phyloP scores from a whole-genome alignment of 2,797 vertebrate genomes.

The Serranus cabrilla region DNA sequence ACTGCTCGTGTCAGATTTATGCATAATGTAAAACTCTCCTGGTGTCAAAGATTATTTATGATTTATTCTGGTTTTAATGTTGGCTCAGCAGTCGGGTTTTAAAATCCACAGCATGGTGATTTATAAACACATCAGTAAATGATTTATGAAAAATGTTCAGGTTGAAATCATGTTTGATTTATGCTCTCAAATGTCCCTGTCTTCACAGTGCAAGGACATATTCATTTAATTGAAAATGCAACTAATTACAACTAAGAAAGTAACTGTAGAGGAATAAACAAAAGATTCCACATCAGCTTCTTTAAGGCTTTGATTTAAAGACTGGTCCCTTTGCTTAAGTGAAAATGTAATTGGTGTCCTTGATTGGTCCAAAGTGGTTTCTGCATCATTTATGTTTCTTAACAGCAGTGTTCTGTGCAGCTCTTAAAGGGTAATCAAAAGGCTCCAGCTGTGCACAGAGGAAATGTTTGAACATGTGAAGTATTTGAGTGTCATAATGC shows the following conservation, averaged over 20 bases:
- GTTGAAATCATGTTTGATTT: background rate
- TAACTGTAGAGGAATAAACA: background rate
- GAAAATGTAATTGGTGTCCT: background rate
- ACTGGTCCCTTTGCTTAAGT: background rate
- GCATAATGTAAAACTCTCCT: constrained; percentile 20
- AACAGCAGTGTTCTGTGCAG: background rate
- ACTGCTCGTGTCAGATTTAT: constrained; percentile 15
- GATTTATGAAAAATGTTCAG: background rate
- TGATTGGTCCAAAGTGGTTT: background rate
- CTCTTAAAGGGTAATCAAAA: background rate
- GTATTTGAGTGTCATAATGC: background rate
- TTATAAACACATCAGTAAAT: background rate
- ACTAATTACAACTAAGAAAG: background rate
- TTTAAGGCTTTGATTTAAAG: background rate
- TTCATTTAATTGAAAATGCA: too few relatives aligned
- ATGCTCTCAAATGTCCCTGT: background rate
- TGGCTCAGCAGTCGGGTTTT: background rate
- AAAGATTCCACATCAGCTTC: background rate
- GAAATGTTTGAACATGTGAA: background rate
- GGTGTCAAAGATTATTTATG: too few relatives aligned
- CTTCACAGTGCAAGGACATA: background rate
- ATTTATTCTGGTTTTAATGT: background rate
- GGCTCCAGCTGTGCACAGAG: background rate
- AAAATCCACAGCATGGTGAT: background rate
- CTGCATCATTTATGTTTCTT: background rate